Evolutionary conservation across 2,797 vertebrate species (phyloP), one percentile per base, ranked within the genome.

Genomic region (Oryzias dopingdopingensis): DNA sequence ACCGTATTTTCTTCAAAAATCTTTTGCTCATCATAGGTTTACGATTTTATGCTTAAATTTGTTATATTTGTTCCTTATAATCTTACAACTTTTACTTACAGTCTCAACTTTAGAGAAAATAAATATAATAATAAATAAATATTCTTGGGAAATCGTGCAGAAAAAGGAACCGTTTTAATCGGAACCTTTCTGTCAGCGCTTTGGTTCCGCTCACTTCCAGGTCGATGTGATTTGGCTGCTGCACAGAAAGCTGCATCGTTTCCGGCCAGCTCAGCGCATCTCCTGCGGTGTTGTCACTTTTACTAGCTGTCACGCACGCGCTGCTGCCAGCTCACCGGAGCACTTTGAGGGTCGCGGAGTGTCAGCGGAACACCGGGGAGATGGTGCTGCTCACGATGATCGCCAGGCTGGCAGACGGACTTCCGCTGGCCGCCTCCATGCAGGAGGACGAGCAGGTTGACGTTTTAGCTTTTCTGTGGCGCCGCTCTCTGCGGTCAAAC

Each of bases 321-420:
- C 54, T 47, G 59, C 44, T 59, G 14, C 24, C 53, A 14, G 53
- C 4, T 47, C 13, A 3, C 6, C 4, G 2, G 48, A 37, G 17
- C 5, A 37, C 14, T 43, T n/a, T 18, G 24, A 4, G 65, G 62
- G 56, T 52, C 14, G 61, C 26, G 55, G 48, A 62, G 37, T 55
- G 55, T 52, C 54, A 49, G 29, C 52, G 15, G 46, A 40, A 45
- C 48, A 37, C 26, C 5, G 62, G 24, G 10, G 82, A 85, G 29
- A 98, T 98, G 96, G 95, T 98, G 90, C 81, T 98, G 74, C 90
- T 98, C 16, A 98, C 96, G 14, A 96, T 98, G 95, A 98, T 98
- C 80, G 96, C 96, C 37, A 93, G 96, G 20, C 90, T 98, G 89
- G 96, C 96, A 12, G 96, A 98, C 76, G 96, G 96, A 20, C 93